Evolutionary conservation across 2,113 vertebrate genomes (phyloP).

Genomic region (Brevimyrus niger): DNA sequence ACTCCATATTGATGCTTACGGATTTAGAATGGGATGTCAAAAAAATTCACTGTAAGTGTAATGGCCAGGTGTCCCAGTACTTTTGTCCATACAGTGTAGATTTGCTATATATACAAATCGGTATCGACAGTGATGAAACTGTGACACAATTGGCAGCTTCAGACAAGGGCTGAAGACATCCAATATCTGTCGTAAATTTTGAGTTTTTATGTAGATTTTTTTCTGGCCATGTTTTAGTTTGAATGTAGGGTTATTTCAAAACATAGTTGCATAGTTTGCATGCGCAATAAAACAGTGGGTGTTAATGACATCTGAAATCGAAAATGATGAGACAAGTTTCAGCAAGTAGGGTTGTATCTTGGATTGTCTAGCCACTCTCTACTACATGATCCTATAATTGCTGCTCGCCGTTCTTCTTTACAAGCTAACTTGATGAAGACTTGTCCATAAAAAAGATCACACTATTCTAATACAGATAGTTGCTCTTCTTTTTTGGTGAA

Average conservation of each 20-base stretch:
- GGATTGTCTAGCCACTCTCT: not conserved
- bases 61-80: too few species aligned
- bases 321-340: not conserved
- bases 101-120: too few species aligned
- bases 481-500: not conserved
- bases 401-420: not conserved
- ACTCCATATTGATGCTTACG: too few species aligned
- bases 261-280: not conserved
- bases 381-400: not conserved
- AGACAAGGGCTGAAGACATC: not conserved
- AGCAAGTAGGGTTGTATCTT: not conserved
- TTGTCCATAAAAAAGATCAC: not conserved
- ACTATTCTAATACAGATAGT: not conserved
- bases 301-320: not conserved
- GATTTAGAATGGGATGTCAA: too few species aligned
- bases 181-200: not conserved
- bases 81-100: too few species aligned
- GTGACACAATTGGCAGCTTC: too few species aligned
- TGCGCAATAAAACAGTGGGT: not conserved
- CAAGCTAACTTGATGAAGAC: not conserved
- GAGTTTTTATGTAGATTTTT: not conserved
- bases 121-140: too few species aligned
- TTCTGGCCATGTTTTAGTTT: not conserved
- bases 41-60: too few species aligned
- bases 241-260: not conserved